Evolutionary conservation across 2,113 vertebrate species (phyloP), one percentile per base, ranked within the genome.

Genomic region (Otocyon megalotis): DNA sequence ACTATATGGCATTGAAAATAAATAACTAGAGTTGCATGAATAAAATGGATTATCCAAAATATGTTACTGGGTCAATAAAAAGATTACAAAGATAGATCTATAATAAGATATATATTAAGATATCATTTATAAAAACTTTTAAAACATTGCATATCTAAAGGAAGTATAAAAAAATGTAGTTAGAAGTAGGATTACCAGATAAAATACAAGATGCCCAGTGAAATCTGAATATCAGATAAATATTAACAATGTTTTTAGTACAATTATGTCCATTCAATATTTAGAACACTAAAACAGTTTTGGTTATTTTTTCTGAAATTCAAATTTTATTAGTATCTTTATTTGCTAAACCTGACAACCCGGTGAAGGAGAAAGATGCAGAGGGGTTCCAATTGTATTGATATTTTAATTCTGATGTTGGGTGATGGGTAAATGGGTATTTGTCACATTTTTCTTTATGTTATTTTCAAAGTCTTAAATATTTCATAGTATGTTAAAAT

Each of bases 401-500:
- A 72, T 72, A n/a, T 50, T 67, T 93, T 72, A 43, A 50, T 82
- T 92, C 35, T 82, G 86, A 91, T 63, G 8, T 37, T 89, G 54
- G 26, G 19, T 82, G 7, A 19, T 35, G 20, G 30, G 30, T 53
- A 90, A 83, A 28, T 88, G 54, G 54, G 24, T 67, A 81, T 56
- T 62, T 56, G 83, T 48, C 58, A 9, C 14, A 60, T 56, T 96
- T n/a, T 81, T 88, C 5, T 95, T 88, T 56, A 87, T 63, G 30
- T 2, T 10, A 89, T 67, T 86, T 95, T 89, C n/a, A 74, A 96
- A 89, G 7, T 76, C 11, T 94, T 92, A 80, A 90, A 80, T 83
- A 53, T 92, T 95, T 94, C 48, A 90, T 50, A 80, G 13, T 26
- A 72, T 71, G 19, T 43, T 95, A 90, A 96, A 92, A 90, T 90